phyloP scores from a whole-genome alignment of 2,888 invertebrate genomes.

The Amphipoea lucens region DNA sequence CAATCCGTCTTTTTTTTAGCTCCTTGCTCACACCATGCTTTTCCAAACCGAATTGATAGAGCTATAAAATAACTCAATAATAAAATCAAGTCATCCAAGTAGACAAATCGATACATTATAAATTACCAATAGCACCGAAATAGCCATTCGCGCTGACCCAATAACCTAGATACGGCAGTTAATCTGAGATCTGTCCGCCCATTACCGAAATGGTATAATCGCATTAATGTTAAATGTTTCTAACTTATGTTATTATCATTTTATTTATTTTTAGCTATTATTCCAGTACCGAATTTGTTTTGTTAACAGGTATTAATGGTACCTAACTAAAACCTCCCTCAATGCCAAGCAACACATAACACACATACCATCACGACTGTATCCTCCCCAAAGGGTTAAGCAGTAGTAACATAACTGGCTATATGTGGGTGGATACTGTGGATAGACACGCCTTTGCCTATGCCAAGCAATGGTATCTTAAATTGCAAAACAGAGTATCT shows the following conservation, averaged over 20 bases:
- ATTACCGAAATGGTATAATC: constrained; percentile 70
- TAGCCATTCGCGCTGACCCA: constrained; percentile 69
- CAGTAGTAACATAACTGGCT: no score
- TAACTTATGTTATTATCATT: constrained; percentile 5
- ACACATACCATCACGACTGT: neutral
- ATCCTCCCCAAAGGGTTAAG: neutral
- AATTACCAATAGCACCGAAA: constrained; percentile 53
- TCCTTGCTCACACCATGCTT: neutral
- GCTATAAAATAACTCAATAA: constrained; percentile 7
- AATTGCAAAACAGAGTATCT: neutral
- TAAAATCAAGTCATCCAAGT: constrained; percentile 22
- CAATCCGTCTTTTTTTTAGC: no score
- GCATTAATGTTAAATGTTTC: constrained; percentile 62
- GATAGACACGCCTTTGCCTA: no score
- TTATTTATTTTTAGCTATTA: constrained; percentile 1
- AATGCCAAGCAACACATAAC: neutral
- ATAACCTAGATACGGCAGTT: constrained; percentile 72
- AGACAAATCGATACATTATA: constrained; percentile 52
- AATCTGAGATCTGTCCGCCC: constrained; percentile 70
- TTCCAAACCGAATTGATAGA: neutral
- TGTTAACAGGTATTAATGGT: neutral
- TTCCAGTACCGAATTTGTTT: neutral
- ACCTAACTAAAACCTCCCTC: neutral
- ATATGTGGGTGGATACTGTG: no score
- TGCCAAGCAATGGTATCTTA: no score